A percentile compares a stretch with the other conserved stretches of the same genome.
These are phyloP conservation scores for Leuciscus idus DNA, from an alignment of 2,113 vertebrate species.

Conservation along the genomic window DNA sequence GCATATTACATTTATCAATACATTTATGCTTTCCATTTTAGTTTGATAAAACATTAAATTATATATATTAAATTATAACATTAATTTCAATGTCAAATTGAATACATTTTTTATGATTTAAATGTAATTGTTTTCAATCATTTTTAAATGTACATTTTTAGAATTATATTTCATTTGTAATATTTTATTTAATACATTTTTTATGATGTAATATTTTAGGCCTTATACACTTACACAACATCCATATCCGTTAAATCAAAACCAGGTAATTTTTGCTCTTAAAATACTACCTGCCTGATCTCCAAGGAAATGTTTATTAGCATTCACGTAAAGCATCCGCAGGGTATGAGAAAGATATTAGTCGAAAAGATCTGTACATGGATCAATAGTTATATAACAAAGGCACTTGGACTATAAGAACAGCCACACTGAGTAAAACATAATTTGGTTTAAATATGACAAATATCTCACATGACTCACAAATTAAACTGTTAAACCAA, in stretches of 20 bases:
- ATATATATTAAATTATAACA: no score
- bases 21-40: no score
- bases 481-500: not conserved
- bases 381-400: not conserved
- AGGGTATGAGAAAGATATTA: not conserved
- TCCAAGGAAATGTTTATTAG: not conserved
- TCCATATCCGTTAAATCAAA: not conserved
- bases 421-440: not conserved
- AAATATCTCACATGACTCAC: not conserved
- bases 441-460: not conserved
- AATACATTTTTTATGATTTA: no score
- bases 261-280: not conserved
- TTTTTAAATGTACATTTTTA: no score
- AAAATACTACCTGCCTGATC: not conserved
- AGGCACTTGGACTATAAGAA: not conserved
- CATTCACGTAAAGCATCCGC: not conserved
- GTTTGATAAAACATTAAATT: no score
- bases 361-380: not conserved
- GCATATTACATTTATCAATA: no score
- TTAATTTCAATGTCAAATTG: no score
- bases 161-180: no score
- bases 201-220: not conserved
- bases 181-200: no score
- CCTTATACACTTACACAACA: not conserved
- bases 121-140: no score